A percentile compares a stretch with the other conserved stretches of the same genome.
Conservation (phyloP, 1,140 invertebrate genomes). For the Drosophila bocki region DNA sequence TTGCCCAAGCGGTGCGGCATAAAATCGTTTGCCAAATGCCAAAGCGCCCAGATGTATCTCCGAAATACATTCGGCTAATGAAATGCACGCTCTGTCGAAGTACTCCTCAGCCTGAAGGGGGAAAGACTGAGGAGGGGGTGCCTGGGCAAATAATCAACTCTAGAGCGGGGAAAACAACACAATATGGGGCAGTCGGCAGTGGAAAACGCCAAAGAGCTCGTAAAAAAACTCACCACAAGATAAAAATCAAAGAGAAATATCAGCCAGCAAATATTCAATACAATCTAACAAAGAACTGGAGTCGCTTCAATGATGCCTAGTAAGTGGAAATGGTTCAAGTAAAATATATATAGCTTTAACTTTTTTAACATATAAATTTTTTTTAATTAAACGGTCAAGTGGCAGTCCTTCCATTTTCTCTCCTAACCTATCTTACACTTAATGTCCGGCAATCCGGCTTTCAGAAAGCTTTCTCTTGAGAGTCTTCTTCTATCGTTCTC, state of each 20-base stretch:
- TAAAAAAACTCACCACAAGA: conserved; percentile 60
- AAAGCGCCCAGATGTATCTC: conserved; percentile 57
- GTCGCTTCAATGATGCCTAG: conserved; percentile 2
- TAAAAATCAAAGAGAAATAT: conserved; percentile 71
- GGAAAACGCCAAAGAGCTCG: conserved; percentile 30
- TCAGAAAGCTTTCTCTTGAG: too few relatives aligned
- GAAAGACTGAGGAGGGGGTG: not conserved
- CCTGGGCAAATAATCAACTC: conserved; percentile 59
- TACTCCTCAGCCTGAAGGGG: not conserved
- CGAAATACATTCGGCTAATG: conserved; percentile 72
- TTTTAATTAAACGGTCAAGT: not conserved
- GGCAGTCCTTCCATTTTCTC: not conserved
- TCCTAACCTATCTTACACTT: not conserved
- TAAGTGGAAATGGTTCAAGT: not conserved
- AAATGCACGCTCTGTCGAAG: conserved; percentile 61
- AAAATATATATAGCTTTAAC: too few relatives aligned
- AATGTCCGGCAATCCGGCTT: too few relatives aligned
- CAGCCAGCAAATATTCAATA: conserved; percentile 47
- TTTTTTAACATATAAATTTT: too few relatives aligned
- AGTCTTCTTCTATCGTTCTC: too few relatives aligned
- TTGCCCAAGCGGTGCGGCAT: conserved; percentile 50
- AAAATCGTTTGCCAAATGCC: conserved; percentile 47
- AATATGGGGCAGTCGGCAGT: conserved; percentile 48
- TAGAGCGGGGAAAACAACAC: conserved; percentile 46
- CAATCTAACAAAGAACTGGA: not conserved